Evolutionary conservation across 2,888 invertebrate genomes (phyloP).

Genomic region (Dermolepida albohirtum): DNA sequence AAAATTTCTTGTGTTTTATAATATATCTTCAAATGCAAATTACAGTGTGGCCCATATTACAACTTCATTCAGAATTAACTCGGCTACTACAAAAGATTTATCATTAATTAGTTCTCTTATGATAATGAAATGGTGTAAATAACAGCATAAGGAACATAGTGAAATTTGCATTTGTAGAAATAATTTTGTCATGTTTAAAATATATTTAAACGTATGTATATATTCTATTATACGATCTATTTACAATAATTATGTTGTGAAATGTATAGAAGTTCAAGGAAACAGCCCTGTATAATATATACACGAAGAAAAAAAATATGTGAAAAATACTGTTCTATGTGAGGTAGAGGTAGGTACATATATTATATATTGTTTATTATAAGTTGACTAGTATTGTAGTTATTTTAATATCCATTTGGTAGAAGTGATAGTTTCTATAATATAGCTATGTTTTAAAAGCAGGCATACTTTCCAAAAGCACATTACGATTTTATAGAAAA

Average conservation of each 20-base stretch:
- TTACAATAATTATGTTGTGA: constrained; percentile 32
- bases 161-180: constrained; percentile 15
- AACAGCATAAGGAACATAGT: background rate
- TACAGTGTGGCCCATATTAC: background rate
- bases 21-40: constrained; percentile 24
- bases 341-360: constrained; percentile 55
- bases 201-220: constrained; percentile 11
- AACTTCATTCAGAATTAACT: no score
- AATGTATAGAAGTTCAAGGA: constrained; percentile 27
- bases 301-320: constrained; percentile 37
- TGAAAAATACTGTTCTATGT: constrained; percentile 57
- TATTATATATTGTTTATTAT: constrained; percentile 38
- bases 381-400: constrained; percentile 50
- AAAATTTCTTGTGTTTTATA: constrained; percentile 19
- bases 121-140: background rate
- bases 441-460: constrained; percentile 9
- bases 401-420: constrained; percentile 59
- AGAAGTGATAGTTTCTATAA: constrained; percentile 25
- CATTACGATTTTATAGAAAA: no score
- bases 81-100: no score
- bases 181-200: constrained; percentile 39
- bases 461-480: no score
- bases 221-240: constrained; percentile 26
- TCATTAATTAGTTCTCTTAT: no score
- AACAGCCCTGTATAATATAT: constrained; percentile 29